These are phyloP conservation scores for Labroides dimidiatus DNA, from an alignment of 2,797 vertebrate genomes.

Conservation along the genomic window DNA sequence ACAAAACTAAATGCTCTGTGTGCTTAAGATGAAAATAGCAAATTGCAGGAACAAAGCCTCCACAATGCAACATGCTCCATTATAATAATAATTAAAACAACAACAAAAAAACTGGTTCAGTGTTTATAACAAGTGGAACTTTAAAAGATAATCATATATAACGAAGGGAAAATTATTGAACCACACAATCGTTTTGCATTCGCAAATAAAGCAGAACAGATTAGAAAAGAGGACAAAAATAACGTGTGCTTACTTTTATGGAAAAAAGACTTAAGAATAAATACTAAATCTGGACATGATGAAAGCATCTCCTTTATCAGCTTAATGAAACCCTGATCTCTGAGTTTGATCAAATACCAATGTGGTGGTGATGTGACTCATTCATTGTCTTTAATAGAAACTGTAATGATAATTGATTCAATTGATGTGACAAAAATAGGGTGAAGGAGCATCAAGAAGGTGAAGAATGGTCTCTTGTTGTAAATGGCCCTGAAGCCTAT, in stretches of 20 bases:
- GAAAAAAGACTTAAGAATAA: neutral
- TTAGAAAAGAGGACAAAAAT: neutral
- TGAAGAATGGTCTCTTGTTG: slow-evolving; percentile 16
- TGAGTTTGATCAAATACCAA: neutral
- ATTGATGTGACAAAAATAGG: slow-evolving; percentile 18
- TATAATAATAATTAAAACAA: no score
- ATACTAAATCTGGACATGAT: neutral
- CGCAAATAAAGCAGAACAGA: neutral
- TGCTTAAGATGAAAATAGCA: slow-evolving; percentile 33
- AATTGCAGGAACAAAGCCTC: slow-evolving; percentile 1
- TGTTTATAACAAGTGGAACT: slow-evolving; percentile 10
- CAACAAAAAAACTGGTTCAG: neutral
- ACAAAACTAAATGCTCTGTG: slow-evolving; percentile 1
- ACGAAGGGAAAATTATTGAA: neutral
- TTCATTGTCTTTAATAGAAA: slow-evolving; percentile 18
- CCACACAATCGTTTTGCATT: neutral
- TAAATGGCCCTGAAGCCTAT: slow-evolving; percentile 22
- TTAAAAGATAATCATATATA: slow-evolving; percentile 3
- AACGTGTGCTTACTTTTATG: neutral
- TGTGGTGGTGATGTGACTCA: slow-evolving; percentile 8
- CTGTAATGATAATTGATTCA: neutral
- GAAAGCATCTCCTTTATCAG: neutral
- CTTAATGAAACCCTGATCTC: neutral
- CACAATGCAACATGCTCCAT: neutral
- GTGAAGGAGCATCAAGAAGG: neutral